Base-by-base conservation (phyloP, 2,113 vertebrate genomes). In the Trinectes maculatus region DNA sequence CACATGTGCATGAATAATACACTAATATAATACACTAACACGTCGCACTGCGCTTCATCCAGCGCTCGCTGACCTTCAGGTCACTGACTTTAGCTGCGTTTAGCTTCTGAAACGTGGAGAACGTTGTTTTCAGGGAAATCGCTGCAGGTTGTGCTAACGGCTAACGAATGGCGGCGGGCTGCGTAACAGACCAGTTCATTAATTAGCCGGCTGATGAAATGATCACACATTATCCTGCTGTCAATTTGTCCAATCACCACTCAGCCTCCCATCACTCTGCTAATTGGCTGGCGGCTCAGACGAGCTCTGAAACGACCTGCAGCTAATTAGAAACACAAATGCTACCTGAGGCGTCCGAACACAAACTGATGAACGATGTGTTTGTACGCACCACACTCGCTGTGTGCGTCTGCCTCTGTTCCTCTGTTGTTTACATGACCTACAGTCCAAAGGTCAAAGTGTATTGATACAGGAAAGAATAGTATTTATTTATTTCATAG, bases 321-420 rank as follows among this genome's bases (percentile, higher is more conserved):
- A 57, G 80, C 70, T 74, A 82, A 89, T 86, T 74, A 80, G 63
- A 58, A 61, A 39, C 53, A 67, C 69, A 78, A 83, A 82, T 69
- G 52, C 74, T 74, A 69, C 71, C 74, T 54, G 67, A 81, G 52
- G 70, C 26, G 55, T 81, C 72, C 39, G 70, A 77, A 72, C 63
- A 52, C 67, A 75, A 79, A 85, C 73, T 83, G 85, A 86, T 87
- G 66, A 80, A 55, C 46, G 40, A 21, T 24, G 63, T 6, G 8
- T 66, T 49, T 56, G 15, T 39, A 4, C 25, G 22, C 42, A 44
- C 56, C 31, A 68, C 31, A 66, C 8, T 15, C 15, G 36, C n/a
- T 21, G 1, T 19, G 18, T 29, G 2, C 22, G 4, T 48, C 25
- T 57, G 25, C 19, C 8, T 71, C 18, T 29, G 8, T 49, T 15